Base-by-base conservation (phyloP, 2,888 invertebrate genomes). In the Platycheirus albimanus region DNA sequence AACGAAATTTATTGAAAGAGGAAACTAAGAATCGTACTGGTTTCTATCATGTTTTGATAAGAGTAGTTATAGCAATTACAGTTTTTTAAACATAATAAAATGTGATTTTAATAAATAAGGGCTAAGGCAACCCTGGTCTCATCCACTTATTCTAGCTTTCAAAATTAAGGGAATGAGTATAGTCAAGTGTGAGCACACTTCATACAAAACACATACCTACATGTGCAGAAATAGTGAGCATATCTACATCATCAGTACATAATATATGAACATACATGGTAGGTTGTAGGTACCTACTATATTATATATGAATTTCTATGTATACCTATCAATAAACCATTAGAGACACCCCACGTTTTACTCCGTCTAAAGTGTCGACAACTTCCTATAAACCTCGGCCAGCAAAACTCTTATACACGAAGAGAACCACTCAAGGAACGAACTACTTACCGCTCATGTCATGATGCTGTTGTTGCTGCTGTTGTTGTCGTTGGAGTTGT, bases 401-500 rank as follows among this genome's bases (percentile, higher is more conserved):
- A 51, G 5, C 30, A 41, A n/a, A n/a, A 28, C 19, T 28, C 45
- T 36, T 7, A 54, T 58, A 43, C 41, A 47, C 24, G 8, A 15
- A 41, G 15, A 15, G 33, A 64, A 45, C 72, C 72, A 33, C 51
- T 47, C 45, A 17, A 36, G 51, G 20, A 52, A 72, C 28, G 36
- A 36, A 63, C 17, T 43, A 86, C 87, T 86, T 79, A 87, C 87
- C 86, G 77, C 85, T 85, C 64, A 85, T 83, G 66, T 87, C 86
- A 76, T 85, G 86, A 85, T 87, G 87, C 28, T 85, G 80, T 13
- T 86, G 86, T 1, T 87, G 87, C 28, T 85, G 80, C 15, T 86
- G 86, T 1, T 67, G 85, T 47, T 86, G 87, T 4, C 86, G 86
- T 8, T 87, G 87, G 10, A 86, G 88, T 11, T 87, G 88, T n/a